Evolutionary conservation across 2,888 invertebrate genomes (phyloP), one percentile per base, ranked within the genome.

Genomic region (Euphydryas editha): DNA sequence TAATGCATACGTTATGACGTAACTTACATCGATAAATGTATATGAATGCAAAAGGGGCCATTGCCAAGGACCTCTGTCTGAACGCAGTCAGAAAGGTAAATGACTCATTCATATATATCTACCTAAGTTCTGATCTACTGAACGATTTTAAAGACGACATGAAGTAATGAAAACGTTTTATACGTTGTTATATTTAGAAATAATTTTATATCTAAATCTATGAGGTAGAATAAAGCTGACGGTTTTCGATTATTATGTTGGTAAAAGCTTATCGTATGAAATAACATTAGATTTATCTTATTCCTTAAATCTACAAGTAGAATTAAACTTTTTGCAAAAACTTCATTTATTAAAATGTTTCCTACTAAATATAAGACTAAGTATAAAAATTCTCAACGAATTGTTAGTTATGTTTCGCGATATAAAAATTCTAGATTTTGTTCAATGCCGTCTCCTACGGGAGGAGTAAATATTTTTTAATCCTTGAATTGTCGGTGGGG

Each of bases 21-120:
- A 85, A 87, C 76, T 72, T 59, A 81, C 79, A 77, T 82, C 83
- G 81, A 85, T 85, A 83, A 84, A 85, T 83, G 81, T 85, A 80
- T 81, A 79, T 80, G 80, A 81, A 81, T 85, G 84, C 84, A 82
- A 87, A 88, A 88, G 84, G 81, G 86, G 88, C 86, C 88, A 88
- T 79, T 89, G 88, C 84, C 89, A 88, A 88, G 89, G 88, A 88
- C 83, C 79, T 81, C 70, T 76, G 79, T 81, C 82, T 80, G 81
- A 83, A 80, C 81, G 80, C 82, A 82, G 79, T 78, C 81, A 77
- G 81, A 86, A 83, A 88, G 86, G 86, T 88, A 85, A 87, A 87
- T 84, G 85, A 86, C 88, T 87, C 77, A 79, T 80, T 75, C 77
- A 77, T 75, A 78, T 63, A 59, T 46, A 13, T 76, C 76, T 74